Percentiles rank a stretch among this genome's conserved stretches.
Evolutionary conservation across 2,888 invertebrate genomes (phyloP).

Genomic region (Watsonalla cultraria): DNA sequence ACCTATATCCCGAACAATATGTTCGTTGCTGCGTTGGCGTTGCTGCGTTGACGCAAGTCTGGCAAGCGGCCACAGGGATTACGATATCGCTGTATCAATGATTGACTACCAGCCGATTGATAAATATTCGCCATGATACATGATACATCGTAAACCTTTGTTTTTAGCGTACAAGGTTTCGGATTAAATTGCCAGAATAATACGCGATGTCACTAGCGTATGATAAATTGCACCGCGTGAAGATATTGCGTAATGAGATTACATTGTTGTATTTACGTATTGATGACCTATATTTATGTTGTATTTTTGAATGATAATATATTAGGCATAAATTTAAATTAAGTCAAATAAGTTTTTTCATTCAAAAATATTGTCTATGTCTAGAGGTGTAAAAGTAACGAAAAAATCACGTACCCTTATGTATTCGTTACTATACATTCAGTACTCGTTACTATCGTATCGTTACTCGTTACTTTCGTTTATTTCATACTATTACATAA

Average conservation of each 20-base stretch:
- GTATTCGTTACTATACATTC: no score
- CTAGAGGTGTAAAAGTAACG: no score
- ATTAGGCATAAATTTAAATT: no score
- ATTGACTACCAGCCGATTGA: slow-evolving; percentile 1
- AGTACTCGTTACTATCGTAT: no score
- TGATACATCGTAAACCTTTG: neutral
- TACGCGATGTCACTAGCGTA: neutral
- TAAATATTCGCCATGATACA: neutral
- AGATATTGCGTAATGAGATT: slow-evolving; percentile 1
- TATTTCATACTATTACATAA: no score
- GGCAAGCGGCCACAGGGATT: neutral
- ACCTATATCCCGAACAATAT: no score
- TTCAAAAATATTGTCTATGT: no score
- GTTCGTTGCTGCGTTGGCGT: no score
- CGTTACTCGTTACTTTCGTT: no score
- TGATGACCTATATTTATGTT: neutral
- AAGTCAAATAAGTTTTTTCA: no score
- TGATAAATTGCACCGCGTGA: slow-evolving; percentile 4
- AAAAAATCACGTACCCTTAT: no score
- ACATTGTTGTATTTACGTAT: neutral
- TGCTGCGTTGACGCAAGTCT: neutral
- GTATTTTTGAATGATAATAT: slow-evolving; percentile 1
- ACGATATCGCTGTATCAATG: neutral
- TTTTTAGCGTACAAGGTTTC: neutral
- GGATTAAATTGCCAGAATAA: neutral